phyloP scores from a whole-genome alignment of 2,888 invertebrate species.

The Apamea epomidion region DNA sequence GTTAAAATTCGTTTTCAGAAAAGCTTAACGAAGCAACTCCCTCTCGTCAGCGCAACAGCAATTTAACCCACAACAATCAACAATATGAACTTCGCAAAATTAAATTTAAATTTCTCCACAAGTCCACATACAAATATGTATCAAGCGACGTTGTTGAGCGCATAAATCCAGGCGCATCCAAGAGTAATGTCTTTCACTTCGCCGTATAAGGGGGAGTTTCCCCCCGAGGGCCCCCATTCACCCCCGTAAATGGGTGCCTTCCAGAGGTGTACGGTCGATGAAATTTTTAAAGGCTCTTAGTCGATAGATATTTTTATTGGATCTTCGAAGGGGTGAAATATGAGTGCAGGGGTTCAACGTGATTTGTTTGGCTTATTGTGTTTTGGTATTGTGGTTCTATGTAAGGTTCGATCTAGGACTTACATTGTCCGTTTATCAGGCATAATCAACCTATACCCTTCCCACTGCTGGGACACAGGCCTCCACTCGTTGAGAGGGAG shows the following conservation, averaged over 20 bases:
- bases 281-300: conserved; percentile 83
- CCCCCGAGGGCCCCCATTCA: conserved; percentile 13
- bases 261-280: conserved; percentile 74
- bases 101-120: conserved; percentile 55
- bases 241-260: conserved; percentile 62
- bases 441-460: too few relatives aligned
- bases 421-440: not conserved
- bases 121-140: conserved; percentile 64
- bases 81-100: conserved; percentile 35
- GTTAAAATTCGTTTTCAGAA: conserved; percentile 28
- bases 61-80: conserved; percentile 33
- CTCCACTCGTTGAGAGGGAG: too few relatives aligned
- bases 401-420: too few relatives aligned
- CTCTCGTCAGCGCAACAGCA: conserved; percentile 17
- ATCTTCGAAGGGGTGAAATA: conserved; percentile 66
- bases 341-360: conserved; percentile 48
- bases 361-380: conserved; percentile 48
- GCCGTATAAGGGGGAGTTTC: conserved; percentile 64
- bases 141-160: conserved; percentile 59
- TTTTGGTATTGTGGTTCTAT: not conserved
- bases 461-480: too few relatives aligned
- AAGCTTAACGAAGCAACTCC: conserved; percentile 28
- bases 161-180: conserved; percentile 75
- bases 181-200: conserved; percentile 77
- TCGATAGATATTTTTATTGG: conserved; percentile 79